phyloP scores from a whole-genome alignment of 2,888 invertebrate species.

The Caenorhabditis japonica region DNA sequence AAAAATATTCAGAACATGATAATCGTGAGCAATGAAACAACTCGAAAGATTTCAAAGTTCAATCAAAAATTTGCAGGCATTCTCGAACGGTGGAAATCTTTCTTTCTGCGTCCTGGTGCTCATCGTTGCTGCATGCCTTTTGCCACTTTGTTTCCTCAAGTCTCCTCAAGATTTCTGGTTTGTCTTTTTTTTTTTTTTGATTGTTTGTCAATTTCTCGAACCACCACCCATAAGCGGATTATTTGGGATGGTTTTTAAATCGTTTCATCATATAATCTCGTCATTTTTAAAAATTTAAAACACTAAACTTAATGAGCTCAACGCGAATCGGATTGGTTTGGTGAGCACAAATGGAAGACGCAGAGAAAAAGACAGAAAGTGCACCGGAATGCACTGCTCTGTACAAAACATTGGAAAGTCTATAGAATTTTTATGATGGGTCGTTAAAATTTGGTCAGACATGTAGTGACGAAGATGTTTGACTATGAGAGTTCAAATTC shows the following conservation, averaged over 20 bases:
- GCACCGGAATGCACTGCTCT: not conserved
- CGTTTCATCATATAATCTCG: constrained; percentile 36
- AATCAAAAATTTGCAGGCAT: constrained; percentile 53
- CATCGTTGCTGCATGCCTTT: constrained; percentile 68
- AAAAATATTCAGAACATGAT: constrained; percentile 75
- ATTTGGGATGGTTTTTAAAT: constrained; percentile 18
- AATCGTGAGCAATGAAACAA: constrained; percentile 44
- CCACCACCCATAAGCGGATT: constrained; percentile 17
- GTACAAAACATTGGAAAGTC: constrained; percentile 7
- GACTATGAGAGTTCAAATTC: too few species aligned
- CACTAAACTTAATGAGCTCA: constrained; percentile 8
- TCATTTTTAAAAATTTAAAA: constrained; percentile 20
- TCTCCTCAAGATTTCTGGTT: constrained; percentile 76
- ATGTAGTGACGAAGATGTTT: constrained; percentile 11
- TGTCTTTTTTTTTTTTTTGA: constrained; percentile 7
- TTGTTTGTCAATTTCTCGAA: not conserved
- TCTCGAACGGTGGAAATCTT: constrained; percentile 53
- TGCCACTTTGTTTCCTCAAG: constrained; percentile 74
- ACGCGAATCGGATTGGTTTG: not conserved
- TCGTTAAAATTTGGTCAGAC: constrained; percentile 20
- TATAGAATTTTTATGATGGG: constrained; percentile 17
- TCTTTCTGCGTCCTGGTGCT: constrained; percentile 72
- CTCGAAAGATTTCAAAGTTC: not conserved
- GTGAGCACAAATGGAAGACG: not conserved
- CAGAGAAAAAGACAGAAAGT: constrained; percentile 9